Evolutionary conservation across 2,797 vertebrate species (phyloP), one percentile per base, ranked within the genome.

Genomic region (Neosilurus hyrtlii): DNA sequence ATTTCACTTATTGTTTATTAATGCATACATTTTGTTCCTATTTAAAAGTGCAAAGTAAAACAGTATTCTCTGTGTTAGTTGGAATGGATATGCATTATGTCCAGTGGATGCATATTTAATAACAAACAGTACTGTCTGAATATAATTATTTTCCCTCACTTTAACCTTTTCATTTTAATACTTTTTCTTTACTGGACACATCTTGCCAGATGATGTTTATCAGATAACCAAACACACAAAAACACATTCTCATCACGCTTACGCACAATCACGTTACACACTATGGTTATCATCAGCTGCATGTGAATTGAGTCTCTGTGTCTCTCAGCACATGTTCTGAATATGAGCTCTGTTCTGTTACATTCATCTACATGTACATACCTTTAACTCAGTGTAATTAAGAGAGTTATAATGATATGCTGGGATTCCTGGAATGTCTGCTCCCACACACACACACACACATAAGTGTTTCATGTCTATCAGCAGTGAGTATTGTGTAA

Each of bases 391-490:
- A 61, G 4, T 67, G 70, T 30, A 63, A 82, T 68, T 78, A 63
- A 83, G 63, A 51, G 43, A 86, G 71, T 79, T 85, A 26, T 74
- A 86, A 86, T 67, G 59, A 43, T 73, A 88, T 87, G 82, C 91
- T 94, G 92, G 88, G 89, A 94, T 94, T 92, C 90, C 89, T 88
- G 92, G 89, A 89, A 86, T 90, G 89, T 86, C 61, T 67, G 52
- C 74, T 51, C 80, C 77, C 81, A 68, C 61, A 26, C 74, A 16
- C 62, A 76, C 57, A 85, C 76, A 78, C 26, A 30, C 63, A 65
- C 79, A 77, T 74, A 68, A 57, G 16, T 62, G 51, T 30, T 20
- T 77, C 59, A 54, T 80, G 68, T n/a, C 65, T 57, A 43, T 57
- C 56, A 67, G 37, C 82, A 52, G 20, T 57, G 4, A 73, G 61